Conservation (phyloP, 2,113 vertebrate genomes). For the Pseudorhombus dupliciocellatus region DNA sequence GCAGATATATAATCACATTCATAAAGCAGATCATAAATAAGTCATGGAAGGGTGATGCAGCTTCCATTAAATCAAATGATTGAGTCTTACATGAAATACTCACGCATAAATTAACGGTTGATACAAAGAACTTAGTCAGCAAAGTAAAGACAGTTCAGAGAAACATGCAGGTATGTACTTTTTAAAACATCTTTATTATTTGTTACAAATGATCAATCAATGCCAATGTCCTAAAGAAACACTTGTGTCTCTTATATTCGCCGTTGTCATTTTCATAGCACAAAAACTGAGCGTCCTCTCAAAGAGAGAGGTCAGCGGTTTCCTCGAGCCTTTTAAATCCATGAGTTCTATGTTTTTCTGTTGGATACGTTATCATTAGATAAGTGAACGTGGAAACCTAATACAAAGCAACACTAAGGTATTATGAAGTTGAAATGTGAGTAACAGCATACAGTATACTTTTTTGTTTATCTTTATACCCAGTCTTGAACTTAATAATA, state of each 20-base stretch:
- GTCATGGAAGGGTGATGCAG: conserved; percentile 13
- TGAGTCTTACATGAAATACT: background rate
- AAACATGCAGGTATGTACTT: background rate
- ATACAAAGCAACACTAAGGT: background rate
- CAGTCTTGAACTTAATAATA: background rate
- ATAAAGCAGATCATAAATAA: conserved; percentile 2
- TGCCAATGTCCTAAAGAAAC: background rate
- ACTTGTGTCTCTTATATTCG: too few species aligned
- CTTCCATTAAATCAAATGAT: conserved; percentile 11
- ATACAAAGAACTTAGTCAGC: too few species aligned
- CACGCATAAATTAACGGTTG: too few species aligned
- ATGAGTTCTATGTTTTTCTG: background rate
- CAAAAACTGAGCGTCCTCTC: too few species aligned
- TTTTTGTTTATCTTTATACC: background rate
- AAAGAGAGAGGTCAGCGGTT: background rate
- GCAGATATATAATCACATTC: conserved; percentile 21
- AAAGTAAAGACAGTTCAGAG: too few species aligned
- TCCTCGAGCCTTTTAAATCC: background rate
- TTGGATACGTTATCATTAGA: background rate
- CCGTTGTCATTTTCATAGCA: too few species aligned
- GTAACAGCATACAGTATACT: too few species aligned
- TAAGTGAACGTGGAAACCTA: background rate
- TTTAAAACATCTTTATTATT: background rate
- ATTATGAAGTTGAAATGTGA: too few species aligned
- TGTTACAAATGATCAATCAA: background rate